phyloP scores from a whole-genome alignment of 2,797 vertebrate genomes.

The Oreortyx pictus region DNA sequence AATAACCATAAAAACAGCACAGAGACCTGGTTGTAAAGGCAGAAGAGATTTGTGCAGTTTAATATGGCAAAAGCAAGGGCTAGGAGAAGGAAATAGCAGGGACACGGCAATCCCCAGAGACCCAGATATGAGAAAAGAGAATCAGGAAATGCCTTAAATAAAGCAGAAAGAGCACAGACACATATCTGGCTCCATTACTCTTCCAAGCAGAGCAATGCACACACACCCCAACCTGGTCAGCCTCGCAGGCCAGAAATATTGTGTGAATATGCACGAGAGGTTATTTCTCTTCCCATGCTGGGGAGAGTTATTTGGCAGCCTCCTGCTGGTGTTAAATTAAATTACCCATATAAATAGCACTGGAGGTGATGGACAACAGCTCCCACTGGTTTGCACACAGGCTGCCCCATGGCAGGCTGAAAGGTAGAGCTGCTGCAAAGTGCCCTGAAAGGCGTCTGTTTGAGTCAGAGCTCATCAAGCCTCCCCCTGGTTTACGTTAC shows the following conservation, averaged over 20 bases:
- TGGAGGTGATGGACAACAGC: conserved; percentile 39
- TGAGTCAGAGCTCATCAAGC: neutral
- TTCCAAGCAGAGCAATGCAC: neutral
- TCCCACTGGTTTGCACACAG: conserved; percentile 27
- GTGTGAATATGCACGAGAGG: conserved; percentile 43
- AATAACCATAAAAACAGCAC: neutral
- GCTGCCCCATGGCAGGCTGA: conserved; percentile 9
- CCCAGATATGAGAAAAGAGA: neutral
- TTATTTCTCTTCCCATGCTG: conserved; percentile 59
- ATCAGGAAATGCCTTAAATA: neutral
- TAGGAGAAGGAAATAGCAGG: neutral
- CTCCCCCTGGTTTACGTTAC: neutral
- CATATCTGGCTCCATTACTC: neutral
- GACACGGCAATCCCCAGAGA: neutral
- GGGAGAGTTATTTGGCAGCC: conserved; percentile 62
- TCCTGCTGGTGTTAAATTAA: conserved; percentile 70
- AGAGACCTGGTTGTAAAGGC: neutral
- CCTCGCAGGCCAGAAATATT: conserved; percentile 12
- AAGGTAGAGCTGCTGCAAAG: neutral
- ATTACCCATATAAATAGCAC: conserved; percentile 66
- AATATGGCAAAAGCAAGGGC: neutral
- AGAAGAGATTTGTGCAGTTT: neutral
- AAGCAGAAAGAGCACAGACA: neutral
- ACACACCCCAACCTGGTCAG: neutral
- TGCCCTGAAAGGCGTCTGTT: conserved; percentile 25